Base-by-base conservation (phyloP, 2,113 vertebrate species). In the Urocynchramus pylzowi region DNA sequence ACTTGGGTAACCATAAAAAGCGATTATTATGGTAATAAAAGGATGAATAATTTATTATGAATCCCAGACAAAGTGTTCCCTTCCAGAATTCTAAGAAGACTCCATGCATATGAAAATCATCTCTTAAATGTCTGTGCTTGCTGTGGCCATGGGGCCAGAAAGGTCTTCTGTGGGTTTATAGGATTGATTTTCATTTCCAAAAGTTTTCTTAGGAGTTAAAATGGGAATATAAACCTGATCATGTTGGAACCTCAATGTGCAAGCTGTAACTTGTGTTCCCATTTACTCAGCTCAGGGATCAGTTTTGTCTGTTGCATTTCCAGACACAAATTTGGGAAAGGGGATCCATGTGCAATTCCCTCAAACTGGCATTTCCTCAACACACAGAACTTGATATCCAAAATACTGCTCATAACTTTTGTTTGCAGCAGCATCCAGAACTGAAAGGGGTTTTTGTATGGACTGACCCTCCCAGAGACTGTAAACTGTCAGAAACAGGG, bases 11-110 rank as follows among this genome's bases (percentile, higher is more conserved):
- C 95, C 88, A 77, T 90, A 95, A 95, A 95, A 96, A 94, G 27
- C 1, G 21, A 96, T 96, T 95, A 96, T 93, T 94, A 95, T 96
- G 90, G 93, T 94, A 96, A 95, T 96, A 94, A 96, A 86, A 89
- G 54, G 85, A 96, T 96, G 89, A 97, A 95, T 95, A 94, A 95
- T 96, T 96, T 94, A 94, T 97, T 93, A 75, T 53, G 89, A 90
- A 47, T 92, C 69, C 83, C 87, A 97, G 75, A 95, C 76, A 84
- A 92, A 87, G 41, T 28, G 53, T 67, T 95, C 89, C 70, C 35
- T 86, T 94, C 89, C 92, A 95, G 95, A 85, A 96, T 70, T 57
- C 68, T 41, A 26, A 87, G 89, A 87, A 59, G 89, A 77, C 78
- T 80, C 79, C 60, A 61, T 30, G 45, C 84, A 54, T 52, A 75